Evolutionary conservation across 2,797 vertebrate species (phyloP), one percentile per base, ranked within the genome.

Genomic region (Cichlasoma orientale): DNA sequence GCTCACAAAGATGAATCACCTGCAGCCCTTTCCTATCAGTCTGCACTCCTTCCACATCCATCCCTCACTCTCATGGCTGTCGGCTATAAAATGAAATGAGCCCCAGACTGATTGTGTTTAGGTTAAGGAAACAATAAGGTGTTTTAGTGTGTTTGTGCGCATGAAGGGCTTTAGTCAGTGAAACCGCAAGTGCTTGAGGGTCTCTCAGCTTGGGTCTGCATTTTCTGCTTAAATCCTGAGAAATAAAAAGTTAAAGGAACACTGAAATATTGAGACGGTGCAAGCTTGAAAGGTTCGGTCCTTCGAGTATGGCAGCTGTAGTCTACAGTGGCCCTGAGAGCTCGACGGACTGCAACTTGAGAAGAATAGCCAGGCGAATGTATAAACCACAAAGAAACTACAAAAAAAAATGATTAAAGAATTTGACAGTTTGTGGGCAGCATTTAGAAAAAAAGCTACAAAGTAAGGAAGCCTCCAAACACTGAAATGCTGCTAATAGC

Each of bases 1-100:
- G 68, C 81, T 85, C 78, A 83, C 90, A 88, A 82, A 93, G 82
- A 95, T 90, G 82, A 92, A 93, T 56, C 90, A 93, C 88, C 82
- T 44, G 61, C 83, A 82, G 79, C 71, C 27, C 47, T 66, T 72
- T 74, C 79, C 84, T 76, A 85, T 90, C 85, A 78, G 82, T 82
- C 81, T 53, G 3, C 81, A 59, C 63, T 68, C 69, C 21, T 79
- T 54, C 55, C 70, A 72, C 82, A 70, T 77, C 77, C 79, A 78
- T 90, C 78, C 58, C 73, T 73, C 59, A 50, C 47, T 69, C 63
- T 72, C 18, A 23, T 4, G 19, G 14, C 79, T 77, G 81, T 78
- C n/a, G 13, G 59, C 61, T 79, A 41, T 72, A 41, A 82, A 79
- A 80, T 80, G 29, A 88, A 85, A 86, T 9, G 59, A 85, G 72